phyloP scores from a whole-genome alignment of 2,797 vertebrate species.

The Protonibea diacanthus region DNA sequence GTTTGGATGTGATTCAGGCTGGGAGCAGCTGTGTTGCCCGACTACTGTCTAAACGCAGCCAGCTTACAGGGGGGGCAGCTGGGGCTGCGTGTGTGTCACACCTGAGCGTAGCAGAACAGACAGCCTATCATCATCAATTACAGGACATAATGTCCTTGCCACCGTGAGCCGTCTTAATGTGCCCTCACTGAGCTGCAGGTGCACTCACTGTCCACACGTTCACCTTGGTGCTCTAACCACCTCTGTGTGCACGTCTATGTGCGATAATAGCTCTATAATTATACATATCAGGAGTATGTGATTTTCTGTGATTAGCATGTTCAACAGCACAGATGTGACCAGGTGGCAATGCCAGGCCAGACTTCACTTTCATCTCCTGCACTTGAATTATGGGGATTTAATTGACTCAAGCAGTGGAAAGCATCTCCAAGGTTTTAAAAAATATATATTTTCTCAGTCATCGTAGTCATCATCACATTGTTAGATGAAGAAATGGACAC shows the following conservation, averaged over 20 bases:
- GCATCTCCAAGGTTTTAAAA: neutral
- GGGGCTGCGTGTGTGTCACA: constrained; percentile 31
- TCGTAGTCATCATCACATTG: too few relatives aligned
- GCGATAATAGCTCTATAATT: constrained; percentile 7
- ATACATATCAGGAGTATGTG: neutral
- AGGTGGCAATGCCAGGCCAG: neutral
- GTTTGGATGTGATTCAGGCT: constrained; percentile 44
- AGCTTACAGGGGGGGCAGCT: neutral
- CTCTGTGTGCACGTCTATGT: neutral
- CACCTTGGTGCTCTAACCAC: constrained; percentile 40
- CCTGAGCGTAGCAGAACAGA: constrained; percentile 47
- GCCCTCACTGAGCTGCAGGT: neutral
- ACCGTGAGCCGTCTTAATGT: constrained; percentile 32
- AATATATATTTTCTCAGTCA: neutral
- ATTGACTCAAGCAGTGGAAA: constrained; percentile 23
- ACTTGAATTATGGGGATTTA: constrained; percentile 12
- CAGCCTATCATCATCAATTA: constrained; percentile 58
- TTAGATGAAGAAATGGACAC: neutral
- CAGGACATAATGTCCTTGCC: constrained; percentile 62
- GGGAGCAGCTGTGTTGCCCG: constrained; percentile 47
- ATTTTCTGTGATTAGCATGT: constrained; percentile 28
- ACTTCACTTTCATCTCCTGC: constrained; percentile 13
- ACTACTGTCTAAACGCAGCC: constrained; percentile 44
- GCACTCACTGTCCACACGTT: constrained; percentile 29
- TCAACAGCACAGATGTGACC: neutral